Evolutionary conservation across 2,888 invertebrate species (phyloP), one percentile per base, ranked within the genome.

Genomic region (Habroteleia sp.): DNA sequence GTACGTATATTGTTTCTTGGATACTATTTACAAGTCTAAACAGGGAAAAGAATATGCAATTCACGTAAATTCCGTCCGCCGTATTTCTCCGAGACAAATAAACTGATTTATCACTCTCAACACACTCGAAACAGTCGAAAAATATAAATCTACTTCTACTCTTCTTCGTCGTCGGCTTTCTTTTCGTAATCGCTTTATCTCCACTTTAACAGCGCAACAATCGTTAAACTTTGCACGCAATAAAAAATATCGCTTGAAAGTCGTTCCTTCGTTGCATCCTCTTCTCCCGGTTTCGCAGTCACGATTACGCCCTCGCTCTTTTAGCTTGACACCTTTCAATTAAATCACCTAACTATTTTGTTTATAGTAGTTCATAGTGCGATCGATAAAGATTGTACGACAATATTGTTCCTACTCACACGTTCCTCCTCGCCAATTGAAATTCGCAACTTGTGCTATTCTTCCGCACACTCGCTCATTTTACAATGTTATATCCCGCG

Each of bases 371-470:
- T 79, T 62, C 71, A 78, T 78, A 79, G 77, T 42, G 58, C 65
- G 52, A 76, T 76, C 65, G 76, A 80, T 78, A 77, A 72, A 81
- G 80, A 82, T 80, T 81, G 80, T 79, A 81, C 81, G 80, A 81
- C 77, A 82, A 77, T 74, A 76, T 77, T 62, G 16, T 5, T 69
- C 50, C 41, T 78, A 76, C 68, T 60, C 72, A 78, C 71, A 71
- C 73, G 42, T 65, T 74, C 23, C 41, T 23, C 11, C 23, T 20
- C 74, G 68, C 74, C 72, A 72, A n/a, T 72, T 62, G 50, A 3
- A 8, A 39, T 20, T 31, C 41, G 33, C n/a, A 11, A 54, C 23
- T 35, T 10, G 8, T 29, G 17, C 10, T 23, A 23, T 41, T 13
- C 17, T 6, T 11, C n/a, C n/a, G n/a, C n/a, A 5, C 5, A 20